Evolutionary conservation across 2,888 invertebrate genomes (phyloP).

Genomic region (Metacarcinus magister): DNA sequence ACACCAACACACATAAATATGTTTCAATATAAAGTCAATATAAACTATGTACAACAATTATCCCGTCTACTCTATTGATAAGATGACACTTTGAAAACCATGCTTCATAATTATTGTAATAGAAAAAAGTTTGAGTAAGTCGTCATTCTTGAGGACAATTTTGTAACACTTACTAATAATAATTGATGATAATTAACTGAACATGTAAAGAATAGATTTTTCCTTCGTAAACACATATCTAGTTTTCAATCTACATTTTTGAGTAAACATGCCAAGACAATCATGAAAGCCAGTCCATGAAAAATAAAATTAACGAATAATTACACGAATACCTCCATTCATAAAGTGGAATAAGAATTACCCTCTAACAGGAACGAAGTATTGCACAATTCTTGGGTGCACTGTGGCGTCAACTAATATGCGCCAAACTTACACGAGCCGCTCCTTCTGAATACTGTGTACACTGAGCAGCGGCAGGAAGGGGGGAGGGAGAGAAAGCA

Average conservation of each 20-base stretch:
- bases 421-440: conserved; percentile 81
- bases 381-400: conserved; percentile 57
- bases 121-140: neutral
- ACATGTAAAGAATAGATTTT: neutral
- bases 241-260: neutral
- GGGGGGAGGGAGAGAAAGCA: conserved; percentile 11
- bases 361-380: conserved; percentile 71
- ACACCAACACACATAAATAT: no score
- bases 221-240: neutral
- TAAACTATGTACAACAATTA: neutral
- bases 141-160: neutral
- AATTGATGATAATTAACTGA: neutral
- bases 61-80: neutral
- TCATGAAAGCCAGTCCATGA: neutral
- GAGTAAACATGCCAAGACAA: neutral
- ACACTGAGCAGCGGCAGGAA: conserved; percentile 71
- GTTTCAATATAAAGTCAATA: neutral
- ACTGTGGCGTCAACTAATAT: conserved; percentile 73
- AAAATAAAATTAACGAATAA: neutral
- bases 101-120: neutral
- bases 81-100: neutral
- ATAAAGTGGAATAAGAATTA: conserved; percentile 60
- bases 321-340: neutral
- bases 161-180: neutral
- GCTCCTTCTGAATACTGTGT: conserved; percentile 82